Conservation (phyloP, 2,888 invertebrate genomes). For the Parelbella ahira region DNA sequence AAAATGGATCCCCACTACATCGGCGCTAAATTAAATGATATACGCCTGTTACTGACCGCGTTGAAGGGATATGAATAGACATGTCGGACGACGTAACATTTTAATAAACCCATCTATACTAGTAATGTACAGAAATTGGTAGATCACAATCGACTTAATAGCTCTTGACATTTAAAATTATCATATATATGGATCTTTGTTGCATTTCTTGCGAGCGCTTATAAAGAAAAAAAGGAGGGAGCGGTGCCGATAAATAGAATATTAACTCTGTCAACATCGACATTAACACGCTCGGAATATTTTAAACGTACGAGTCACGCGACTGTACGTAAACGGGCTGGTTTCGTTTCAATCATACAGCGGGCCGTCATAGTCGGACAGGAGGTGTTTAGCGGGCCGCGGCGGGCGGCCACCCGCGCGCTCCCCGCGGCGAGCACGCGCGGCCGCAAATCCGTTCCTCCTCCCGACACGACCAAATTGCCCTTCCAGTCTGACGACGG, state of each 20-base stretch:
- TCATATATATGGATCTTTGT: slow-evolving; percentile 10
- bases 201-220: slow-evolving; percentile 10
- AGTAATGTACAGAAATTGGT: slow-evolving; percentile 11
- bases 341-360: slow-evolving; percentile 32
- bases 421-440: slow-evolving; percentile 65
- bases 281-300: slow-evolving; percentile 19
- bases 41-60: neutral
- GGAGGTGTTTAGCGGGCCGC: slow-evolving; percentile 51
- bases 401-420: slow-evolving; percentile 60
- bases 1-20: no score
- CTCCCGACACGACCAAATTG: slow-evolving; percentile 36
- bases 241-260: slow-evolving; percentile 23
- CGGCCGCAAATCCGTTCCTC: slow-evolving; percentile 40
- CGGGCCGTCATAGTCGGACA: slow-evolving; percentile 51
- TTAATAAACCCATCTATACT: slow-evolving; percentile 1
- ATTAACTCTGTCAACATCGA: slow-evolving; percentile 24
- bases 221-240: slow-evolving; percentile 20
- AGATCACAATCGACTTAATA: slow-evolving; percentile 13
- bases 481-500: slow-evolving; percentile 43
- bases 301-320: slow-evolving; percentile 24
- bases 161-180: slow-evolving; percentile 15
- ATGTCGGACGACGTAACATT: neutral
- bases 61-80: neutral
- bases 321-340: slow-evolving; percentile 22
- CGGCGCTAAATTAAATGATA: no score